These are phyloP conservation scores for Blastobasis adustella DNA, from an alignment of 2,888 invertebrate genomes.

Conservation along the genomic window DNA sequence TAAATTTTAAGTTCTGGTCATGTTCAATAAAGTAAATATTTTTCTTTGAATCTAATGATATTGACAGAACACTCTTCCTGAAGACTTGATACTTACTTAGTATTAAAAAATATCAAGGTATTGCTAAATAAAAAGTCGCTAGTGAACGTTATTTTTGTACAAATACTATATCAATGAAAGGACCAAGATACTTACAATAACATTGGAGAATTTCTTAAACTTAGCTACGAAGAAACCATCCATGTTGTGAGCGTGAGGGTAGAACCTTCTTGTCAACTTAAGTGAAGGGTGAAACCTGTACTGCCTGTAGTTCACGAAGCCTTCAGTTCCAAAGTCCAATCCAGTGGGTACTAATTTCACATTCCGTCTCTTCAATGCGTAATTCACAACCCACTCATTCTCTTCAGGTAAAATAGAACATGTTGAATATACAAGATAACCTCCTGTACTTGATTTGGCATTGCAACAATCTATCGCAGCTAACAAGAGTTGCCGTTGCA, in stretches of 20 bases:
- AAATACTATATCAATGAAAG: neutral
- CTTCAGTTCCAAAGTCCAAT: slow-evolving; percentile 95
- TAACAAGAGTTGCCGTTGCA: slow-evolving; percentile 93
- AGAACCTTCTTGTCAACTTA: slow-evolving; percentile 91
- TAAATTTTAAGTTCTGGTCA: slow-evolving; percentile 2
- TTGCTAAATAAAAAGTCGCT: no score
- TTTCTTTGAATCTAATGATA: no score
- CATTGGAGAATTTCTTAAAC: slow-evolving; percentile 95
- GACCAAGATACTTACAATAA: slow-evolving; percentile 55
- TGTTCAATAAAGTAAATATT: no score
- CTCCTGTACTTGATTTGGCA: slow-evolving; percentile 93
- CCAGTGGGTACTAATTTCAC: slow-evolving; percentile 96
- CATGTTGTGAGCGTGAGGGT: slow-evolving; percentile 99
- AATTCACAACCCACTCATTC: slow-evolving; percentile 98
- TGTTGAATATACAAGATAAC: slow-evolving; percentile 98
- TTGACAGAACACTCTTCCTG: no score
- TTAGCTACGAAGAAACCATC: slow-evolving; percentile 99
- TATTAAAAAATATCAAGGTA: no score
- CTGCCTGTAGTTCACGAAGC: slow-evolving; percentile 91
- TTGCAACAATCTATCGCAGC: slow-evolving; percentile 98
- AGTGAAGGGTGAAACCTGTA: slow-evolving; percentile 92
- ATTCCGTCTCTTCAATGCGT: slow-evolving; percentile 92
- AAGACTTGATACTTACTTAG: no score
- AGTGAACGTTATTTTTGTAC: no score
- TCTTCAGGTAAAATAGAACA: slow-evolving; percentile 99